Evolutionary conservation across 2,797 vertebrate genomes (phyloP).

Genomic region (Syndactyla subalaris): DNA sequence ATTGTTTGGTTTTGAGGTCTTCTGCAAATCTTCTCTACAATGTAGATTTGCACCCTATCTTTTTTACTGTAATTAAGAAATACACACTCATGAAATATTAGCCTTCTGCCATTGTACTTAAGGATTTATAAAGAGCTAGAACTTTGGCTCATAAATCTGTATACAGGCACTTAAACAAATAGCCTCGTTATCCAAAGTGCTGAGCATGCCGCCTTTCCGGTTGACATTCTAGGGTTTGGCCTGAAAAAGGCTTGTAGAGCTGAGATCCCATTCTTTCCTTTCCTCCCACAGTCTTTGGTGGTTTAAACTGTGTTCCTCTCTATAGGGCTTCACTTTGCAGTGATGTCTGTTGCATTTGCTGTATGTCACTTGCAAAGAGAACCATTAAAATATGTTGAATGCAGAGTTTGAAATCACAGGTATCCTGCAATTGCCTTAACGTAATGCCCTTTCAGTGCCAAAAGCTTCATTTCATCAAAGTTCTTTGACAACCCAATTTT

Average conservation of each 20-base stretch:
- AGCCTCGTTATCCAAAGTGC: slow-evolving; percentile 45
- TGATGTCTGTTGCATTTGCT: background rate
- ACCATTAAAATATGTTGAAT: background rate
- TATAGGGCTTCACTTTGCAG: background rate
- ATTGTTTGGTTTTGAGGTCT: background rate
- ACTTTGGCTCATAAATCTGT: slow-evolving; percentile 36
- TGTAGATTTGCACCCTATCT: background rate
- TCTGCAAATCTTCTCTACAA: slow-evolving; percentile 11
- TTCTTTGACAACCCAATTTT: background rate
- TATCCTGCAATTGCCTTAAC: background rate
- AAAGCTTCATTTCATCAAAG: background rate
- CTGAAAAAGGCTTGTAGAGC: slow-evolving; percentile 23
- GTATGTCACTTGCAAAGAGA: background rate
- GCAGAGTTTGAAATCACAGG: background rate
- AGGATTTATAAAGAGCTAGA: slow-evolving; percentile 44
- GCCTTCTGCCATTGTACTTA: background rate
- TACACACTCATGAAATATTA: background rate
- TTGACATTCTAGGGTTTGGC: slow-evolving; percentile 41
- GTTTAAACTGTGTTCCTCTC: slow-evolving; percentile 32
- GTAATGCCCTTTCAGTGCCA: background rate
- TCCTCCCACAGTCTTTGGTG: slow-evolving; percentile 36
- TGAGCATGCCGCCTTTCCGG: background rate
- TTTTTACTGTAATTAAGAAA: slow-evolving; percentile 5
- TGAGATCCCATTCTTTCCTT: slow-evolving; percentile 31
- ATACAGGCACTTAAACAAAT: slow-evolving; percentile 53